Evolutionary conservation across 2,113 vertebrate species (phyloP).

Genomic region (Burhinus oedicnemus): DNA sequence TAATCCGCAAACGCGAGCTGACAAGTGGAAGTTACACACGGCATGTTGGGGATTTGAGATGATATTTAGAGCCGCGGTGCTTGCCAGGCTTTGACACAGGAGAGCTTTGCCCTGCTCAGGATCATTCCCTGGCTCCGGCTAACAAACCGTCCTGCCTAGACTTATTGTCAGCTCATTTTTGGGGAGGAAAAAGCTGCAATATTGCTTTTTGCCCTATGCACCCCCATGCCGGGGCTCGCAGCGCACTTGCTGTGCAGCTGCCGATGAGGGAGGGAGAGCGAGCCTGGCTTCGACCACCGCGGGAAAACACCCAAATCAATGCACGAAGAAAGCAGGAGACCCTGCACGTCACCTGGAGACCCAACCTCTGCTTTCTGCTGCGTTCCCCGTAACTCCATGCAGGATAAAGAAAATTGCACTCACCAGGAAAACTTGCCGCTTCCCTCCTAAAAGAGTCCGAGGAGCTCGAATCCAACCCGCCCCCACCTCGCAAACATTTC

Average conservation of each 20-base stretch:
- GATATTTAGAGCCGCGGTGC: not conserved
- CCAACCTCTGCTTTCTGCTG: not conserved
- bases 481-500: not conserved
- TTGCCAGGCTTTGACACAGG: not conserved
- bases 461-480: not conserved
- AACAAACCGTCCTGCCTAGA: not conserved
- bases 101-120: not conserved
- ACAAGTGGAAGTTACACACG: slow-evolving; percentile 1
- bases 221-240: accelerated
- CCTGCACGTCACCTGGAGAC: accelerated
- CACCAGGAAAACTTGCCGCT: not conserved
- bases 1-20: not conserved
- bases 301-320: not conserved
- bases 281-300: accelerated
- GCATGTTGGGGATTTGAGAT: not conserved
- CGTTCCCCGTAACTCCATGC: accelerated
- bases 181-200: not conserved
- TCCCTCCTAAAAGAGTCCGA: not conserved
- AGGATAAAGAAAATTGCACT: not conserved
- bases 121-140: not conserved
- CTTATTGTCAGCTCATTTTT: not conserved
- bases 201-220: accelerated
- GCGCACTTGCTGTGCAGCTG: too few relatives aligned
- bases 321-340: not conserved
- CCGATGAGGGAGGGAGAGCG: not conserved